Conservation (phyloP, 2,113 vertebrate species). For the Austrofundulus limnaeus region DNA sequence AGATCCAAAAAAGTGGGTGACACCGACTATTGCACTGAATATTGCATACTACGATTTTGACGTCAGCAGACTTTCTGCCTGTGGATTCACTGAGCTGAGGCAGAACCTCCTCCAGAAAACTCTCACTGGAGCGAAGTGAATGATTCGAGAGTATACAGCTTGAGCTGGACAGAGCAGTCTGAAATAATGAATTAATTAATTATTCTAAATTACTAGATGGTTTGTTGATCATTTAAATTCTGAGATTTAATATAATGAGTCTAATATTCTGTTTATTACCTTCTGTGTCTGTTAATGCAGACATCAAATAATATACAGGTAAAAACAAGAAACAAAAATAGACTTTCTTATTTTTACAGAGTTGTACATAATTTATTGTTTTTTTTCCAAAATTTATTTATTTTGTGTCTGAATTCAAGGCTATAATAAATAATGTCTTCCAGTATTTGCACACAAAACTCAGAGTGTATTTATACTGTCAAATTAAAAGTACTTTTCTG, state of each 20-base stretch:
- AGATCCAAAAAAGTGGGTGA: no score
- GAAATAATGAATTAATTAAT: no score
- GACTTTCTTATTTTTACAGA: slow-evolving; percentile 27
- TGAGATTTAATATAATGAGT: background rate
- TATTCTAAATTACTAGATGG: no score
- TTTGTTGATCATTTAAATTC: background rate
- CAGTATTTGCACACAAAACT: background rate
- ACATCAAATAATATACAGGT: slow-evolving; percentile 12
- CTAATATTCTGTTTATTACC: background rate
- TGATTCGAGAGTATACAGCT: no score
- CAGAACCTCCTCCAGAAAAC: no score
- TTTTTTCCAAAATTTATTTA: slow-evolving; percentile 17
- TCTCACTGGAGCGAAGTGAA: no score
- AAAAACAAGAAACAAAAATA: background rate
- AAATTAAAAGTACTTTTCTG: background rate
- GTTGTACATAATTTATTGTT: slow-evolving; percentile 40
- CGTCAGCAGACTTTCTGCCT: no score
- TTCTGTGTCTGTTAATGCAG: background rate
- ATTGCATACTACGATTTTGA: no score
- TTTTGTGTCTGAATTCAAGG: slow-evolving; percentile 1
- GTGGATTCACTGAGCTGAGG: no score
- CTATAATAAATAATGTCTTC: slow-evolving; percentile 28
- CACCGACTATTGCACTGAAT: no score
- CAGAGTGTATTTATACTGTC: background rate
- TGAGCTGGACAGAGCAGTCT: no score